phyloP scores from a whole-genome alignment of 2,888 invertebrate species.

The Masnerella sp. region DNA sequence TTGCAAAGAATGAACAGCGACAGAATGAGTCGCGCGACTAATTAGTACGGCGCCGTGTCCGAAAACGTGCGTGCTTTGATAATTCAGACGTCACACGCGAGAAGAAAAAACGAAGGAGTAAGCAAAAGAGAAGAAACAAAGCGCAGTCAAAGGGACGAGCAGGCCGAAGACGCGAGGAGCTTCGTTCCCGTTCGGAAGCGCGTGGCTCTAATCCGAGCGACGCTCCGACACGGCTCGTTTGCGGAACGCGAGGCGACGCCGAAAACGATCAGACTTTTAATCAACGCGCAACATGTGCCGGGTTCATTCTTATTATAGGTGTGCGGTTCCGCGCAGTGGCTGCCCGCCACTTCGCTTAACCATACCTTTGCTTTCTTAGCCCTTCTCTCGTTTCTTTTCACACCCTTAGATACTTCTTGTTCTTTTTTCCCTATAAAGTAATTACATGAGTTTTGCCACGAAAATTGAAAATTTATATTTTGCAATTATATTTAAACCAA shows the following conservation, averaged over 20 bases:
- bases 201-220: constrained; percentile 57
- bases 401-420: too few relatives aligned
- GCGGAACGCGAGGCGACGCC: constrained; percentile 32
- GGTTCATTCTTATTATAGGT: constrained; percentile 55
- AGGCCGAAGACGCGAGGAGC: constrained; percentile 11
- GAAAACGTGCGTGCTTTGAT: constrained; percentile 28
- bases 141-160: constrained; percentile 13
- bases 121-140: constrained; percentile 8
- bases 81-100: constrained; percentile 41
- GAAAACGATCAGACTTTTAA: constrained; percentile 55
- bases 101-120: not conserved
- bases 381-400: constrained; percentile 13
- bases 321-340: constrained; percentile 50
- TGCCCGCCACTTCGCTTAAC: constrained; percentile 55
- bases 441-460: too few relatives aligned
- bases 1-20: constrained; percentile 22
- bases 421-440: too few relatives aligned
- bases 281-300: constrained; percentile 48
- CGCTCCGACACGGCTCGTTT: constrained; percentile 51
- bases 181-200: constrained; percentile 42
- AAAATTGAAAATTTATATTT: too few relatives aligned
- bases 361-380: constrained; percentile 33
- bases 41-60: constrained; percentile 43
- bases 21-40: constrained; percentile 31
- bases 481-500: too few relatives aligned